Evolutionary conservation across 1,140 invertebrate species (phyloP).

Genomic region (Aplysia californica): DNA sequence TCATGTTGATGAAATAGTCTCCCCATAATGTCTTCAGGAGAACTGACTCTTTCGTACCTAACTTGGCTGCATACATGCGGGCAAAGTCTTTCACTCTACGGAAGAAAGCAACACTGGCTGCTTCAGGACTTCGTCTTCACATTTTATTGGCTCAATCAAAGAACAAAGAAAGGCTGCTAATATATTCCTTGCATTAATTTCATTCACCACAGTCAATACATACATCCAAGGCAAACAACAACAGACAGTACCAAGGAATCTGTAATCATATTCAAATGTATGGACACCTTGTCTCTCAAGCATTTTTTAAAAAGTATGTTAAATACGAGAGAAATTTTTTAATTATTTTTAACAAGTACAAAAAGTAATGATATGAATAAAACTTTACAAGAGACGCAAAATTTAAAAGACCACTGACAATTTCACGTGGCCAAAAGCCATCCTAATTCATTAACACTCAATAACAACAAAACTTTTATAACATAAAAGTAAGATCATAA

Average conservation of each 20-base stretch:
- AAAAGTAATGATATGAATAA: too few species aligned
- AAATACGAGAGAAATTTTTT: too few species aligned
- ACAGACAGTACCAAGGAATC: background rate
- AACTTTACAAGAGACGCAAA: background rate
- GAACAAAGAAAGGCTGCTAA: background rate
- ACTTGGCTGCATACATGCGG: conserved; percentile 83
- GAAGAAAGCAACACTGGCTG: too few species aligned
- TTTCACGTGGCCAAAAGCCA: too few species aligned
- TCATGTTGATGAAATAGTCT: conserved; percentile 91
- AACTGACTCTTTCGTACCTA: conserved; percentile 75
- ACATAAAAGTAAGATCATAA: too few species aligned
- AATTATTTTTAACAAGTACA: too few species aligned
- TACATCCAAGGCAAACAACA: background rate
- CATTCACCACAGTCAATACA: background rate
- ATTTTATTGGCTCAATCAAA: too few species aligned
- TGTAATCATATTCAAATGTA: background rate
- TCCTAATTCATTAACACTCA: too few species aligned
- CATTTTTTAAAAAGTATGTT: background rate
- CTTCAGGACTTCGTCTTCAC: too few species aligned
- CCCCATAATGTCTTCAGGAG: conserved; percentile 91
- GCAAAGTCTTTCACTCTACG: conserved; percentile 83
- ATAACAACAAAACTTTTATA: too few species aligned
- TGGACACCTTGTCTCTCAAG: too few species aligned
- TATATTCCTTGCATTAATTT: background rate
- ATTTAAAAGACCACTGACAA: background rate